Base-by-base conservation (phyloP, 2,797 vertebrate species). In the Microctenopoma steveboyesi region DNA sequence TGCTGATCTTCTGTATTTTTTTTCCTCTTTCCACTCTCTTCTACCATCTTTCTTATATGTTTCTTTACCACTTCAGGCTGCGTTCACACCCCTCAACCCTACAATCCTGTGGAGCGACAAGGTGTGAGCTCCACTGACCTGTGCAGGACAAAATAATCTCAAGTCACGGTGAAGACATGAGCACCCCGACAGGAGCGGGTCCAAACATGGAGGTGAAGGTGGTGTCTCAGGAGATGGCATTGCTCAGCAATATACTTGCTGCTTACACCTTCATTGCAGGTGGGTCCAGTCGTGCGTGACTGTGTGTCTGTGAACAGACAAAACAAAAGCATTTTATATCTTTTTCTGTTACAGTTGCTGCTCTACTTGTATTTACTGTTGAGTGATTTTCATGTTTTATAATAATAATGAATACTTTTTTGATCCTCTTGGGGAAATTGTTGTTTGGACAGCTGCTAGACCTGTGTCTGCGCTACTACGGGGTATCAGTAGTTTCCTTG, bases 241-340 rank as follows among this genome's bases (percentile, higher is more conserved):
- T 97, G 75, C 93, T 98, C 72, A 98, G 96, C 94, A 97, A 96
- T 86, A 79, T 97, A 68, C 84, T 98, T 78, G 96, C 96, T 12
- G 95, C 96, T 8, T 98, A 95, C 71, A 95, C 95, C 77, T 97
- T 96, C 73, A 90, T 98, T 74, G 93, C 95, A 92, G 97, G 97
- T 96, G 87, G 0, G 37, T 63, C 51, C 40, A 40, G 14, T 22
- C 22, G 22, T 22, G 22, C 22, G 22, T 22, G 22, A 22, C 22
- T 22, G 22, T 22, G 22, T 3, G 9, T 30, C 28, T 71, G 14
- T 40, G 22, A 33, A 22, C n/a, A 53, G 11, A 28, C 22, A 16
- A 40, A 16, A 22, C 22, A 37, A 14, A 33, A 8, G 25, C 22
- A 22, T 22, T 22, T 22, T 2, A 1, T 22, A 22, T 22, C 22